Evolutionary conservation across 2,888 invertebrate genomes (phyloP).

Genomic region (Leucophora obtusa): DNA sequence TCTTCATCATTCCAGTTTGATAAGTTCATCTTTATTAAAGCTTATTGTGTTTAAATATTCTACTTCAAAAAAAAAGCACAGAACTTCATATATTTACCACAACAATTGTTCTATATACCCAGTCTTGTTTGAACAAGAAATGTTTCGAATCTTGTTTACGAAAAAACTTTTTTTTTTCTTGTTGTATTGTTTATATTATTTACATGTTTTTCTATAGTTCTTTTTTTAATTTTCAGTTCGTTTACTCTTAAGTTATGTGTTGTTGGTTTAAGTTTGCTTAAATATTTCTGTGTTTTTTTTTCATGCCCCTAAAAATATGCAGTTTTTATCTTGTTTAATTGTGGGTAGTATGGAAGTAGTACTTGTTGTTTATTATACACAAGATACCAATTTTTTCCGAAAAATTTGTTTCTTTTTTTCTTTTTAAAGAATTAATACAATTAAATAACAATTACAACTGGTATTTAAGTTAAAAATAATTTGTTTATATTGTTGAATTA

Average conservation of each 20-base stretch:
- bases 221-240: constrained; percentile 14
- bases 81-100: too few species aligned
- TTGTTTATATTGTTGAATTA: not conserved
- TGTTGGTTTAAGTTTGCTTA: not conserved
- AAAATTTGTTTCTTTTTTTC: not conserved
- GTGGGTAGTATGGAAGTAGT: not conserved
- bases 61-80: not conserved
- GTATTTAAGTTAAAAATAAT: constrained; percentile 14
- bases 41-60: constrained; percentile 12
- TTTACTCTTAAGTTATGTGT: not conserved
- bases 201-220: not conserved
- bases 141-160: not conserved
- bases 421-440: constrained; percentile 21
- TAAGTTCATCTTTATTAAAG: constrained; percentile 41
- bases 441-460: constrained; percentile 42
- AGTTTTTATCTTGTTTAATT: constrained; percentile 5
- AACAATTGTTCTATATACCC: not conserved
- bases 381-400: not conserved
- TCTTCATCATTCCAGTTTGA: constrained; percentile 13
- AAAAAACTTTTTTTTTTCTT: constrained; percentile 2
- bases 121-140: not conserved
- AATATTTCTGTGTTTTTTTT: not conserved
- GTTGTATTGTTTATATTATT: not conserved
- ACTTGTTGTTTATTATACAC: not conserved
- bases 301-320: constrained; percentile 1